phyloP scores from a whole-genome alignment of 2,888 invertebrate species.

The Pseudococcus jackbeardsleyi region DNA sequence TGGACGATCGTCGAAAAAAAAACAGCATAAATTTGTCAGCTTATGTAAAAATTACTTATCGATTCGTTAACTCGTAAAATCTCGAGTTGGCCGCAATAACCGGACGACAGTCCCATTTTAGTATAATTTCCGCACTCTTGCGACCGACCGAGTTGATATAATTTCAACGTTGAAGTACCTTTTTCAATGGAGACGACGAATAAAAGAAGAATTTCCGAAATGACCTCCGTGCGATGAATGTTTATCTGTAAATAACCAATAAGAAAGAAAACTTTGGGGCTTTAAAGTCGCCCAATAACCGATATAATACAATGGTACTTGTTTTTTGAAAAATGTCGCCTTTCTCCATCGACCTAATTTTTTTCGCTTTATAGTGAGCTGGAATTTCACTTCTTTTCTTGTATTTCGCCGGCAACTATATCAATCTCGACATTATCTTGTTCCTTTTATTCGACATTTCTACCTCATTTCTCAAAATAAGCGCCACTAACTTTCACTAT shows the following conservation, averaged over 20 bases:
- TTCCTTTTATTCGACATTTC: slow-evolving; percentile 46
- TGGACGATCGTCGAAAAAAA: not conserved
- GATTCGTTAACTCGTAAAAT: slow-evolving; percentile 18
- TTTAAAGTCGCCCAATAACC: slow-evolving; percentile 9
- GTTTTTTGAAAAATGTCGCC: slow-evolving; percentile 49
- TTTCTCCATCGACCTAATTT: slow-evolving; percentile 51
- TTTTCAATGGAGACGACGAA: slow-evolving; percentile 2
- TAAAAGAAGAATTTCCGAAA: slow-evolving; percentile 20
- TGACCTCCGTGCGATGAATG: slow-evolving; percentile 45
- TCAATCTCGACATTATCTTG: slow-evolving; percentile 52
- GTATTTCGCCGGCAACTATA: slow-evolving; percentile 48
- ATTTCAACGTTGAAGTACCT: not conserved
- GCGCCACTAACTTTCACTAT: slow-evolving; percentile 45
- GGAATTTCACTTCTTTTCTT: slow-evolving; percentile 40
- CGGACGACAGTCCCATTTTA: not conserved
- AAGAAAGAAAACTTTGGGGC: slow-evolving; percentile 7
- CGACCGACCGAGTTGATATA: not conserved
- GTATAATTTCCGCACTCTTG: not conserved
- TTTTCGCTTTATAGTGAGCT: not conserved
- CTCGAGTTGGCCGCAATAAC: not conserved
- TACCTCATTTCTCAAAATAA: slow-evolving; percentile 52
- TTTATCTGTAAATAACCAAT: slow-evolving; percentile 39
- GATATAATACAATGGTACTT: slow-evolving; percentile 26
- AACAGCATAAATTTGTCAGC: slow-evolving; percentile 30
- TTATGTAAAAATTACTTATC: not conserved